Percentiles rank a stretch among this genome's conserved stretches.
These are phyloP conservation scores for Falcunculus frontatus DNA, from an alignment of 2,113 vertebrate genomes.

Conservation along the genomic window DNA sequence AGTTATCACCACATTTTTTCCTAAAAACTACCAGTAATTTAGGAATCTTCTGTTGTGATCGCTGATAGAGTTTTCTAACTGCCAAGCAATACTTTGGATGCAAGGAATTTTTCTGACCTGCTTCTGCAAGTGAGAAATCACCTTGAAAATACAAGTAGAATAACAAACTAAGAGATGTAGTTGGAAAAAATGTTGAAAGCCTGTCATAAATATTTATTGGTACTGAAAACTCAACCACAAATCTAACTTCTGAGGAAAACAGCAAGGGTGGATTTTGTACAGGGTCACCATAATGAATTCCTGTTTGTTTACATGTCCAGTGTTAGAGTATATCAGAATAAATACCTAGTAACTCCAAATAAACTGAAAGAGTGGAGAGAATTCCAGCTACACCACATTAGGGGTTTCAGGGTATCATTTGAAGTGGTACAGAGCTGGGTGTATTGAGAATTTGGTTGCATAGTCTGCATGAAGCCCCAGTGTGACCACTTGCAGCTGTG, in stretches of 20 bases:
- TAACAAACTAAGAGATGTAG: background rate
- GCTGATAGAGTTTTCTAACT: background rate
- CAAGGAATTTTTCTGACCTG: background rate
- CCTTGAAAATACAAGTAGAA: conserved; percentile 1
- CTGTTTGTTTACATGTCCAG: background rate
- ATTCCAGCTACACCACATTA: background rate
- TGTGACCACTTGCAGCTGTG: background rate
- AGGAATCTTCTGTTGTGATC: background rate
- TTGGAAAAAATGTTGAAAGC: background rate
- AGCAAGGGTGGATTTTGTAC: background rate
- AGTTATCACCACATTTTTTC: background rate
- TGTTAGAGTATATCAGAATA: background rate
- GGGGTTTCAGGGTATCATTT: background rate
- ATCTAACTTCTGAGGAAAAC: background rate
- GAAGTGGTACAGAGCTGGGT: background rate
- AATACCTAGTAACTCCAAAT: background rate
- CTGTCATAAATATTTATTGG: background rate
- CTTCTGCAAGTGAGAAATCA: background rate
- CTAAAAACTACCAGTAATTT: background rate
- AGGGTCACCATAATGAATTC: background rate
- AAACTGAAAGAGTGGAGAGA: background rate
- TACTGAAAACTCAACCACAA: background rate
- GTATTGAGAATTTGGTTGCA: background rate
- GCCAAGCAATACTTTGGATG: background rate
- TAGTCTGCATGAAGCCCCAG: background rate